Conservation (phyloP, 2,797 vertebrate genomes). For the Philypnodon macrostomus region DNA sequence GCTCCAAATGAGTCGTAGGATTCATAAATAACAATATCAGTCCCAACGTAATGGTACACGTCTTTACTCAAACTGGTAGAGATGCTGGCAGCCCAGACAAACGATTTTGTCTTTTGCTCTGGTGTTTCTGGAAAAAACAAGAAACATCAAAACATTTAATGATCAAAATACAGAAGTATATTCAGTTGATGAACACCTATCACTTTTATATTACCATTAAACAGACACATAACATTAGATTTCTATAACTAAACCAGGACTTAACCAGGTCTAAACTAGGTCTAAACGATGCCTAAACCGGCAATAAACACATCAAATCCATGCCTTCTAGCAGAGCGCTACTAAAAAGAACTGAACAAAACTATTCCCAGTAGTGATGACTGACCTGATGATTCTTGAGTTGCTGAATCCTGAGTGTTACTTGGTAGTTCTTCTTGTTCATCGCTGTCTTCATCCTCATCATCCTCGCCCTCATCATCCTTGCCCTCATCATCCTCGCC, state of each 20-base stretch:
- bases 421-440: conserved; percentile 8
- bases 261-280: no score
- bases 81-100: conserved; percentile 70
- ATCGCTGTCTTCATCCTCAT: background rate
- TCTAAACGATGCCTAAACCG: no score
- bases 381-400: conserved; percentile 27
- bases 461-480: conserved; percentile 14
- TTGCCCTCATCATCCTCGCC: background rate
- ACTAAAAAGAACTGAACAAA: no score
- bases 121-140: no score
- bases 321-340: no score
- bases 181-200: background rate
- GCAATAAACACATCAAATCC: no score
- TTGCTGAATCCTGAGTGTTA: background rate
- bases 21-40: conserved; percentile 84
- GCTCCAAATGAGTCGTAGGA: conserved; percentile 76
- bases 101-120: background rate
- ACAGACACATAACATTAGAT: no score
- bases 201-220: no score
- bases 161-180: background rate
- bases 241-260: no score
- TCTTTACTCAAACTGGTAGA: conserved; percentile 75
- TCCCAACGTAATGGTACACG: conserved; percentile 78
- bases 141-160: no score
- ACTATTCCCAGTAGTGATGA: background rate